Evolutionary conservation across 2,797 vertebrate genomes (phyloP), one percentile per base, ranked within the genome.

Genomic region (Pseudopleuronectes americanus): DNA sequence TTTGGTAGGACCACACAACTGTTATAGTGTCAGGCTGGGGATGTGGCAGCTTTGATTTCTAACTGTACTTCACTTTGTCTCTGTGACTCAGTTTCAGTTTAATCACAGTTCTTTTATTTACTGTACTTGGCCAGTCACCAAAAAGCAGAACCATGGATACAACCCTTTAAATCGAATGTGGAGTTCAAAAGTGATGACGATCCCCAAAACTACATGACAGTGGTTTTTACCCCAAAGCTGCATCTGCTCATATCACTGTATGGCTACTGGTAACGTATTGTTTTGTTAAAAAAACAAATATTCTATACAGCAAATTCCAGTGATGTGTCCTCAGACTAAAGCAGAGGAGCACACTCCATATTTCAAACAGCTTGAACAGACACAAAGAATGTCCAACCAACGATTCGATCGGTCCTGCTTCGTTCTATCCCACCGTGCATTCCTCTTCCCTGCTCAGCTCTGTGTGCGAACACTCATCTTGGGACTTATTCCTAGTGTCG

Each of bases 401-500:
- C 24, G 8, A 74, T 70, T 28, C 65, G 10, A 78, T 68, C 22
- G 22, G 43, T 66, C 26, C 22, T 49, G 59, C 43, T 76, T 74
- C 49, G 41, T 55, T 64, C 55, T 64, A n/a, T 49, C 64, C 38
- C 57, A 60, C 51, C 48, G 52, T 74, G 48, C 9, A 21, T 54
- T 49, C n/a, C 36, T 83, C 63, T 62, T 43, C 58, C 8, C 48
- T 38, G 57, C 47, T 61, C 43, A 62, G 31, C 71, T 75, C 41
- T 75, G 56, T 33, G 38, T 72, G 53, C 69, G 54, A 68, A 36
- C 19, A 72, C 63, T 75, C 57, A 41, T 65, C 52, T 19, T 64
- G 67, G 31, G 73, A 78, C 75, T 78, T 76, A 63, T 81, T 61
- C 69, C 53, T 57, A 66, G 52, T 55, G 22, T 81, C 67, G 73